Conservation (phyloP, 2,797 vertebrate genomes). For the Nyctibius grandis region DNA sequence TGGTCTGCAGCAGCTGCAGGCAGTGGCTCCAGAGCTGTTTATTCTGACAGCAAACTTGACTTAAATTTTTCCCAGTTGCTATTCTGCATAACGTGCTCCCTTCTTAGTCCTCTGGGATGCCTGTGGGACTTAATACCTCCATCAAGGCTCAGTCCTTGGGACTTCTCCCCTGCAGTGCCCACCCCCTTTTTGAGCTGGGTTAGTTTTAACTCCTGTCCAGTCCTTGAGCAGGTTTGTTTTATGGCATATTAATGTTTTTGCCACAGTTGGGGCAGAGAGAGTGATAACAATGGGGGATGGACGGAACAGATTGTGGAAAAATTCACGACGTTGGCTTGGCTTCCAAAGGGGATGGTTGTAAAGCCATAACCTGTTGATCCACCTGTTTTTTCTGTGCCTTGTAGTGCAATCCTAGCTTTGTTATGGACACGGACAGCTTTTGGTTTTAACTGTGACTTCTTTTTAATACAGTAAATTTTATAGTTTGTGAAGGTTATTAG, state of each 20-base stretch:
- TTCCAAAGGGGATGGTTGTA: not conserved
- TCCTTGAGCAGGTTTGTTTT: not conserved
- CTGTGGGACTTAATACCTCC: not conserved
- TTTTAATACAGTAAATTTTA: not conserved
- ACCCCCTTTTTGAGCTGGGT: not conserved
- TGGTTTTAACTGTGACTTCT: not conserved
- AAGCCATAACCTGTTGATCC: not conserved
- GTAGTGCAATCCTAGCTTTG: not conserved
- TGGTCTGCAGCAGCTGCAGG: not conserved
- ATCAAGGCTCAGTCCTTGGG: not conserved
- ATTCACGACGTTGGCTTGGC: fast-evolving
- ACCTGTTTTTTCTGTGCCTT: not conserved
- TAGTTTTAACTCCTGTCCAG: not conserved
- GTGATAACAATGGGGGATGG: not conserved
- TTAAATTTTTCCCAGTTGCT: not conserved
- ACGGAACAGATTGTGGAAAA: not conserved
- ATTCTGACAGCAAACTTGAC: not conserved
- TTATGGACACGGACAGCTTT: not conserved
- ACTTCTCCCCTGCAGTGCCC: too few species aligned
- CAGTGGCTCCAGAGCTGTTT: not conserved
- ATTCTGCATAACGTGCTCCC: fast-evolving
- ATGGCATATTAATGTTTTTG: not conserved
- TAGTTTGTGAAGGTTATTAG: not conserved
- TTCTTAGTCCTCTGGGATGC: not conserved
- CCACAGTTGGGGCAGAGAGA: not conserved